Base-by-base conservation (phyloP, 2,797 vertebrate species). In the Labeo calbasu region DNA sequence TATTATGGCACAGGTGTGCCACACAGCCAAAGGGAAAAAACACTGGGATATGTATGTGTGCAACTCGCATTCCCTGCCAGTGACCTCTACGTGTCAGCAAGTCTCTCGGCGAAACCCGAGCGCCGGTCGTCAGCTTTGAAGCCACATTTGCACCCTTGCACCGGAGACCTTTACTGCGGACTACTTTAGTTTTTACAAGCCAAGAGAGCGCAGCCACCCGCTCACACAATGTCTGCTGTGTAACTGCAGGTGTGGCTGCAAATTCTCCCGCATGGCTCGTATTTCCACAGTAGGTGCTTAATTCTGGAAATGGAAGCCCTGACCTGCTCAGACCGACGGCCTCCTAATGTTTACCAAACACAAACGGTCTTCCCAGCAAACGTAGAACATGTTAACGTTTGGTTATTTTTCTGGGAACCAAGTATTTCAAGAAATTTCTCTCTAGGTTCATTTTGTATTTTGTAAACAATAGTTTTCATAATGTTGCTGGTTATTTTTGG, bases 151-250 rank as follows among this genome's bases (percentile, higher is more conserved):
- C 77, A 68, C 85, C 36, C 57, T 79, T 40, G 83, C 81, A 81
- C 77, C 17, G n/a, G 50, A 86, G 77, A 66, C 48, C 43, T 70
- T 53, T 78, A 63, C 79, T 66, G 80, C 79, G 81, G 48, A 82
- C 86, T 88, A 82, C 85, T 89, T 87, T 17, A 48, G 19, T 25
- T 81, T 86, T 86, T 78, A 88, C 73, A 83, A 86, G 82, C 71
- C 66, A 63, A 81, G 61, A 85, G 48, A n/a, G 50, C 0, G 50
- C 77, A 79, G 83, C 73, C 78, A 76, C 59, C 61, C 21, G 73
- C 82, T 83, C 76, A 28, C 25, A 43, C 57, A 32, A 53, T 5
- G 28, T 59, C 66, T 81, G 28, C 81, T 57, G 15, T 85, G 12
- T 14, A 75, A 81, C 72, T 78, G 77, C 68, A 87, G 66, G 80